Base-by-base conservation (phyloP, 1,140 invertebrate genomes). In the Telenomus remus region DNA sequence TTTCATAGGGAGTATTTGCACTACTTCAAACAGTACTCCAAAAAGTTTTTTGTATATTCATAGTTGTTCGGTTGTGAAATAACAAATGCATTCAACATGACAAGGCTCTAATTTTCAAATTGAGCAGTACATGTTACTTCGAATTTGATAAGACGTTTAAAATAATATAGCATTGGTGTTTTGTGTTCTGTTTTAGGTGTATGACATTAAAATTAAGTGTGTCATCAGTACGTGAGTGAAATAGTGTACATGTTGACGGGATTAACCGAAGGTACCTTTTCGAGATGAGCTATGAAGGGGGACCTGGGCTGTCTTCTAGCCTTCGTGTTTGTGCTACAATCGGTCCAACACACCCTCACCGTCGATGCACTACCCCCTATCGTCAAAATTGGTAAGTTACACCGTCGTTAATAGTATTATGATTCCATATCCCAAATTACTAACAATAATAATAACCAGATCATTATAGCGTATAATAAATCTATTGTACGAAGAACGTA, bases 281-380 rank as follows among this genome's bases (percentile, higher is more conserved):
- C 87, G 87, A 85, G 83, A 88, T 88, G 87, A 88, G 86, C 86
- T 86, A 88, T 88, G 87, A 88, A 81, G 84, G 79, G 81, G 74
- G 78, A 84, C 81, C 80, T 86, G 80, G 86, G 87, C 85, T 87
- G 81, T 79, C 81, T 88, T 82, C 80, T 88, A 85, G 87, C 87
- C 85, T 82, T 78, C 78, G 79, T 86, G 73, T 81, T 85, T 64
- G 70, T 87, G 65, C 78, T 85, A 65, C 84, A 83, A 72, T 78
- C 86, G 73, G 78, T 84, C 56, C 84, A 81, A 74, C 79, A 81
- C 74, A 79, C 78, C 63, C 79, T 79, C 68, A 64, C 81, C 68
- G 81, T 85, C 60, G 72, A 80, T 42, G 84, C 84, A 55, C 72
- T 88, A 44, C 87, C 87, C 14, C 86, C 87, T 10, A 81, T 85